Base-by-base conservation (phyloP, 2,888 invertebrate species). In the Parascotia fuliginaria region DNA sequence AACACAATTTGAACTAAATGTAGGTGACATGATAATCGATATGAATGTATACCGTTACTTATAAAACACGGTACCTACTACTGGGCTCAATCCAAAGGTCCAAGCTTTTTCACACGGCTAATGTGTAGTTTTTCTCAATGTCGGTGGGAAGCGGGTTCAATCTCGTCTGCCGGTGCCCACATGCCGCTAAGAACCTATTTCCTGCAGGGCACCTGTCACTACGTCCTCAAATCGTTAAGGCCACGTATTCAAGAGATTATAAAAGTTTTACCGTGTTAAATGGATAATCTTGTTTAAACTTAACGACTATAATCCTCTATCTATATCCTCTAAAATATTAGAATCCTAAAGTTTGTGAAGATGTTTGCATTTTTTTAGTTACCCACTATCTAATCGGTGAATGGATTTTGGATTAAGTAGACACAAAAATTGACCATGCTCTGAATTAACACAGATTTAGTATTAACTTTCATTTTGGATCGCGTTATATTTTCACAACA, bases 131-230 rank as follows among this genome's bases (percentile, higher is more conserved):
- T 45, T 48, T 52, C 47, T 29, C 36, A 47, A 38, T 12, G 19
- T 9, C 40, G 14, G 3, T 47, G 45, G 49, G 55, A 52, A 54
- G 49, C 37, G 22, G 28, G 37, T 14, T 9, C 29, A 12, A 28
- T 42, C 24, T 19, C 3, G 28, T 50, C 51, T 50, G 58, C 32
- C 29, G 36, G 39, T 16, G n/a, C 48, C 57, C 55, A 60, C 53
- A 63, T 62, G 60, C 57, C 47, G 34, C 31, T 52, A 60, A 53
- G 49, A 59, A 55, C 60, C 33, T 50, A 64, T 46, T 70, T 70
- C 68, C 70, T 68, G 52, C 53, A 22, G 40, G 49, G 37, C 70
- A 70, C 68, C 70, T 70, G 70, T 57, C 60, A 37, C 27, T 1
- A 9, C 37, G 40, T 48, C 34, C 47, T 54, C 42, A 59, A 42